These are phyloP conservation scores for Propithecus coquereli DNA, from an alignment of 2,113 vertebrate species.

Conservation along the genomic window DNA sequence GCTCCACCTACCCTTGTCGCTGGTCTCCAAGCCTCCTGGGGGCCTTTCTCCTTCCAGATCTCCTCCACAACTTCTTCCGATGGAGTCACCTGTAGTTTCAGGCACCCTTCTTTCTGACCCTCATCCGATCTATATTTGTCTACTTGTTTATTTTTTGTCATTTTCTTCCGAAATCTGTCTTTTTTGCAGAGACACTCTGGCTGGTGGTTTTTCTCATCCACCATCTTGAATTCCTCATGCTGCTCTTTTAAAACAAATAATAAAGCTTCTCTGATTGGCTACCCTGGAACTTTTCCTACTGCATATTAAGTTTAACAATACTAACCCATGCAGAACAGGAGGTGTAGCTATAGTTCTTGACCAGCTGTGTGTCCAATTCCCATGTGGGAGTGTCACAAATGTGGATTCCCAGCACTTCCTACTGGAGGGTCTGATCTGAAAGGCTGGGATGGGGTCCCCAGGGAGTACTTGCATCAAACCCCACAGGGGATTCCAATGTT, in stretches of 20 bases:
- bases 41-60: too few species aligned
- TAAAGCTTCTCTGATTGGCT: neutral
- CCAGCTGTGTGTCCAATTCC: neutral
- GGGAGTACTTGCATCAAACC: neutral
- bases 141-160: too few species aligned
- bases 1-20: too few species aligned
- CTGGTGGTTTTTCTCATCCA: too few species aligned
- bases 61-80: too few species aligned
- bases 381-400: rapidly evolving
- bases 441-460: neutral
- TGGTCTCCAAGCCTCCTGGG: too few species aligned
- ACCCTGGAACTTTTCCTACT: neutral
- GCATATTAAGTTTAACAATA: neutral
- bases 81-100: too few species aligned
- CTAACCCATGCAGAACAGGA: neutral
- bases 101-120: too few species aligned
- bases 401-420: neutral
- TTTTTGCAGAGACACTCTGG: too few species aligned
- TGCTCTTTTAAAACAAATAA: neutral
- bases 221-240: too few species aligned
- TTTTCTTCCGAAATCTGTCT: too few species aligned
- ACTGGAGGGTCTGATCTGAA: neutral
- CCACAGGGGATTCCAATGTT: neutral
- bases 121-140: too few species aligned
- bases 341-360: neutral